A percentile compares a stretch with the other conserved stretches of the same genome.
Conservation (phyloP, 2,888 invertebrate species). For the Zaprionus obscuricornis region DNA sequence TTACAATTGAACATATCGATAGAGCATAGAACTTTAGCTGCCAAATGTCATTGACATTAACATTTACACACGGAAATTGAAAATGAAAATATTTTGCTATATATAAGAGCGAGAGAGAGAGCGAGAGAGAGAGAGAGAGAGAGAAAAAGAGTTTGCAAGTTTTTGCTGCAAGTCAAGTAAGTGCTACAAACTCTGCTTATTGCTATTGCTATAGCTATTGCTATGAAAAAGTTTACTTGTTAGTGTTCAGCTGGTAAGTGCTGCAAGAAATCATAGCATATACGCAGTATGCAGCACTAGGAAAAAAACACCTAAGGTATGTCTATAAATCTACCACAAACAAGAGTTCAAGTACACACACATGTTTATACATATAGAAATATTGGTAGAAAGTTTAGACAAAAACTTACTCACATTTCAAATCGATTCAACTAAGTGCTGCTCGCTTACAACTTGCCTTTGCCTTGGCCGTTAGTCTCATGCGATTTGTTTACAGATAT, state of each 20-base stretch:
- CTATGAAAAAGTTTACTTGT: slow-evolving; percentile 64
- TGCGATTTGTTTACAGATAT: slow-evolving; percentile 74
- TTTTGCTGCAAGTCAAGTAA: slow-evolving; percentile 19
- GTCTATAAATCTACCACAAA: slow-evolving; percentile 56
- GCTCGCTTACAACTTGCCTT: slow-evolving; percentile 70
- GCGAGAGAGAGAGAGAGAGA: too few species aligned
- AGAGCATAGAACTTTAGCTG: slow-evolving; percentile 41
- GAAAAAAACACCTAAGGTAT: slow-evolving; percentile 51
- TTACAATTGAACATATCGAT: too few species aligned
- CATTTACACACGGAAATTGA: slow-evolving; percentile 63
- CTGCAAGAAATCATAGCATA: slow-evolving; percentile 58
- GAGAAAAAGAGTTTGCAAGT: too few species aligned
- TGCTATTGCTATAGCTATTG: slow-evolving; percentile 18
- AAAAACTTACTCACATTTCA: slow-evolving; percentile 72
- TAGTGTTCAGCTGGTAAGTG: slow-evolving; percentile 57
- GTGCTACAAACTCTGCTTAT: slow-evolving; percentile 63
- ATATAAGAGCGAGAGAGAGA: too few species aligned
- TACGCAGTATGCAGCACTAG: slow-evolving; percentile 19
- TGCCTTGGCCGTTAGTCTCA: slow-evolving; percentile 61
- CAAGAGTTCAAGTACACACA: not conserved
- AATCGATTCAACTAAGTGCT: slow-evolving; percentile 72
- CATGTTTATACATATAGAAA: slow-evolving; percentile 2
- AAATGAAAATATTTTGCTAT: slow-evolving; percentile 38
- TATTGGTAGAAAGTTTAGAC: slow-evolving; percentile 52
- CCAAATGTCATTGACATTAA: slow-evolving; percentile 42